These are phyloP conservation scores for Urosaurus nigricauda DNA, from an alignment of 2,797 vertebrate species.

Conservation along the genomic window DNA sequence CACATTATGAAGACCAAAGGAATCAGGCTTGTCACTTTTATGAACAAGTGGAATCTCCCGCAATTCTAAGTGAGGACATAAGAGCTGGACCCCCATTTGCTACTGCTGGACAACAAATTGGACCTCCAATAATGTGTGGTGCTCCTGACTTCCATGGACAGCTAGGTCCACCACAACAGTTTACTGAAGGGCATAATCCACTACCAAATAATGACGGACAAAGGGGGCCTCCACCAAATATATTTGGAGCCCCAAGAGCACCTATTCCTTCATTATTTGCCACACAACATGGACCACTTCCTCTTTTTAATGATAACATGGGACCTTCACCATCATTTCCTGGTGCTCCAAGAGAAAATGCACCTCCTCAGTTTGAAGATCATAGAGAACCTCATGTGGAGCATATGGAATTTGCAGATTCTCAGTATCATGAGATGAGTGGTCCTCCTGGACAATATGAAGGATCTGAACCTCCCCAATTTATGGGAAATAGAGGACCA, in stretches of 20 bases:
- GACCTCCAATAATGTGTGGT: conserved; percentile 76
- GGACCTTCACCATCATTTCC: conserved; percentile 86
- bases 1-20: conserved; percentile 73
- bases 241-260: conserved; percentile 86
- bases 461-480: conserved; percentile 82
- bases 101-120: conserved; percentile 77
- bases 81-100: conserved; percentile 54
- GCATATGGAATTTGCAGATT: conserved; percentile 83
- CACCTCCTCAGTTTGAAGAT: conserved; percentile 84
- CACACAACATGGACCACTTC: conserved; percentile 85
- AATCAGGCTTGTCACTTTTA: conserved; percentile 67
- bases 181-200: conserved; percentile 75
- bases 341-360: conserved; percentile 84
- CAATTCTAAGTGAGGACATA: conserved; percentile 59
- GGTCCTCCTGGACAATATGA: conserved; percentile 81
- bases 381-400: conserved; percentile 85
- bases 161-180: conserved; percentile 75
- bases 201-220: conserved; percentile 80
- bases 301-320: conserved; percentile 85
- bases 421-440: conserved; percentile 76
- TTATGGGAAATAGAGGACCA: conserved; percentile 82
- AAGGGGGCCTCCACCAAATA: conserved; percentile 80
- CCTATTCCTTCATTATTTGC: conserved; percentile 88
- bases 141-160: conserved; percentile 82
- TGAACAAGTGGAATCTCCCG: conserved; percentile 62